Conservation (phyloP, 1,140 invertebrate species). For the Plodia interpunctella region DNA sequence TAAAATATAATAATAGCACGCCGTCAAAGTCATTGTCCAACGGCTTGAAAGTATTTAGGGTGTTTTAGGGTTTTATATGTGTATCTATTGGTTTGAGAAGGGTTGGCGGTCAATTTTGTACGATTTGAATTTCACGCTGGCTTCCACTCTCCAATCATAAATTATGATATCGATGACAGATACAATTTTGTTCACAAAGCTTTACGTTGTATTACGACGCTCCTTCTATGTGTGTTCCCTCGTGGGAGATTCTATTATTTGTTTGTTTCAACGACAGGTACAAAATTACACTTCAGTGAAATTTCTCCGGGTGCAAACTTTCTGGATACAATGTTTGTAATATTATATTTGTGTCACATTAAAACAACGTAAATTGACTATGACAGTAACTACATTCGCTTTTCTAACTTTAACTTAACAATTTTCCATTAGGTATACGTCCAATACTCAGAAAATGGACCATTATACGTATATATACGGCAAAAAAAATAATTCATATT, state of each 20-base stretch:
- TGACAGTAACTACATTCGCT: too few species aligned
- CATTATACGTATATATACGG: too few species aligned
- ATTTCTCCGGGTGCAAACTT: too few species aligned
- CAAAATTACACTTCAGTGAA: conserved; percentile 1
- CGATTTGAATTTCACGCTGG: conserved; percentile 59
- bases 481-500: too few species aligned
- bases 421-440: too few species aligned
- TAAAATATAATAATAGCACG: conserved; percentile 64
- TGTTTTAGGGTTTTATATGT: conserved; percentile 39
- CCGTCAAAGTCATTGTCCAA: conserved; percentile 47
- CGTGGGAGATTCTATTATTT: neutral
- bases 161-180: conserved; percentile 61
- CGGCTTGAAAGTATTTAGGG: conserved; percentile 50
- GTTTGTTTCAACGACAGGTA: neutral
- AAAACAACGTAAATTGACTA: too few species aligned
- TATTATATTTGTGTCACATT: too few species aligned
- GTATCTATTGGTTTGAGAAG: conserved; percentile 31
- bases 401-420: too few species aligned
- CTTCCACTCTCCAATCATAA: conserved; percentile 50
- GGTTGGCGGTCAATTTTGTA: conserved; percentile 45
- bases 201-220: conserved; percentile 29
- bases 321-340: too few species aligned
- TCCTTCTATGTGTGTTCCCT: neutral
- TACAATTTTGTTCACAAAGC: conserved; percentile 66
- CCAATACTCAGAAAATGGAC: too few species aligned